Evolutionary conservation across 1,140 invertebrate species (phyloP).

Genomic region (Brachionus asplanchnoidis): DNA sequence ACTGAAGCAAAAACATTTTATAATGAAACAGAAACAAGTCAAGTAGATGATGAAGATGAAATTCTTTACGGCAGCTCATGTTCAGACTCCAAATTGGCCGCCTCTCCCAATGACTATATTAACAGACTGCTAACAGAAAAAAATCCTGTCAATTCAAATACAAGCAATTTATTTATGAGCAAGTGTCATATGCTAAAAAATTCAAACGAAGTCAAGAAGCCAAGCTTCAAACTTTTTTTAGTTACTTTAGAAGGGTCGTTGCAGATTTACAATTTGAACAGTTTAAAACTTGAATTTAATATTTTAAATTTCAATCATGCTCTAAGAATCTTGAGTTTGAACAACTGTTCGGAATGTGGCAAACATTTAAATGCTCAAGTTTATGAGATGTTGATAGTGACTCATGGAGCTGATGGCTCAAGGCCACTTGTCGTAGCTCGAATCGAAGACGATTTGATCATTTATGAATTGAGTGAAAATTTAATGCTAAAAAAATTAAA

Average conservation of each 20-base stretch:
- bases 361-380: background rate
- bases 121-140: background rate
- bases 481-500: slow-evolving; percentile 7
- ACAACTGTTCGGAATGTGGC: background rate
- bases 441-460: slow-evolving; percentile 33
- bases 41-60: slow-evolving; percentile 14
- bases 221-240: background rate
- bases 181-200: background rate
- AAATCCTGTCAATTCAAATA: background rate
- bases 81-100: background rate
- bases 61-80: background rate
- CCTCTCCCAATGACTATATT: background rate
- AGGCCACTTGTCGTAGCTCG: background rate
- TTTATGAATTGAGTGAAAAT: background rate
- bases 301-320: background rate
- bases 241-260: background rate
- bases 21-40: background rate
- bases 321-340: background rate
- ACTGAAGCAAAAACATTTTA: background rate
- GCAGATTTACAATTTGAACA: background rate
- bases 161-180: background rate
- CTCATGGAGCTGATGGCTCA: background rate
- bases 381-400: background rate
- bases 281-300: background rate
- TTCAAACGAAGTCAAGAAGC: background rate